Evolutionary conservation across 2,113 vertebrate genomes (phyloP), one percentile per base, ranked within the genome.

Genomic region (Lethenteron camtschaticum): DNA sequence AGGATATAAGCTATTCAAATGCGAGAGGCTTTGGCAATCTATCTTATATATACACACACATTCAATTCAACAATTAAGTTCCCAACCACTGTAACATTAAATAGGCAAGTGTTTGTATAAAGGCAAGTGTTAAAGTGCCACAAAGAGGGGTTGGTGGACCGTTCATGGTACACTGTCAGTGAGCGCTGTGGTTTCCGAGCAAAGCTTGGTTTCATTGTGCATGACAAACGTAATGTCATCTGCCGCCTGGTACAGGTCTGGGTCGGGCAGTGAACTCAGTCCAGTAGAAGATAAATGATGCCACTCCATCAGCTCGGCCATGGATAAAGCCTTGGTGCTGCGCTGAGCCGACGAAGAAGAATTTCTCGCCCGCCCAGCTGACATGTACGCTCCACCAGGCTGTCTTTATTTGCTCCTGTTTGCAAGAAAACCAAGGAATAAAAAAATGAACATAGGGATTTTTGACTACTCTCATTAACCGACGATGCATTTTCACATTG

Each of bases 231-330:
- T 86, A 73, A 92, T 82, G 71, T 90, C 83, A 70, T 77, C 80
- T 75, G 79, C 83, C 74, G 88, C 82, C 66, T 75, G 79, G 76
- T 89, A 80, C 55, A 99, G 84, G 78, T 91, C 89, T 72, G 83
- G 80, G 77, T 96, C 89, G 69, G 78, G 76, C 69, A 86, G 81
- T 74, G 79, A 78, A 73, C 78, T 74, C 56, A 81, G 69, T 66
- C 83, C 80, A 76, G 82, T 84, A 69, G 87, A 9, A 66, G n/a
- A 84, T 73, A 87, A 88, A 77, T 99, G 92, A 71, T 85, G 86
- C 92, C 92, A 96, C 57, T 84, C 83, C 83, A 86, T 94, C 77
- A 99, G 69, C 70, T 97, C 87, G 9, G 88, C 95, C 90, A 99
- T 97, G 74, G 89, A 90, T 58, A 89, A 80, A 41, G 41, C 41